Evolutionary conservation across 2,888 invertebrate species (phyloP).

Genomic region (Apotomis capreana): DNA sequence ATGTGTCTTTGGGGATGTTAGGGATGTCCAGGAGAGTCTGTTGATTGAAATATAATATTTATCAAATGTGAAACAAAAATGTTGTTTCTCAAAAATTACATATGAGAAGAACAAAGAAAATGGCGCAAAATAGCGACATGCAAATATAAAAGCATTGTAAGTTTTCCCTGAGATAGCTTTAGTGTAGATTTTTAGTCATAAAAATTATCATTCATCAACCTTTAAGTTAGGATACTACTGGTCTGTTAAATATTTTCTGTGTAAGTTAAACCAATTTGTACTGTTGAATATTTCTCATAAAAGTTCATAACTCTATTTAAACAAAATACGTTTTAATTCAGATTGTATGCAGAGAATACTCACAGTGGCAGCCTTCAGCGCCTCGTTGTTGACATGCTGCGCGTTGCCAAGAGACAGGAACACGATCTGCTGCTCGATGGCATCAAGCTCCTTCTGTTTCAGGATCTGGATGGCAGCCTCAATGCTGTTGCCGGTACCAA

Average conservation of each 20-base stretch:
- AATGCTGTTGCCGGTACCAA: slow-evolving; percentile 90
- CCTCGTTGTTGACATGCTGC: slow-evolving; percentile 85
- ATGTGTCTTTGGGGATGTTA: slow-evolving; percentile 86
- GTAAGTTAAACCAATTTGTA: too few relatives aligned
- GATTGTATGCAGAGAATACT: slow-evolving; percentile 54
- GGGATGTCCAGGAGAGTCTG: slow-evolving; percentile 84
- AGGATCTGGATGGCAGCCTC: slow-evolving; percentile 87
- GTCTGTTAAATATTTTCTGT: too few relatives aligned
- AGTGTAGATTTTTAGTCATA: too few relatives aligned
- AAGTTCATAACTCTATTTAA: too few relatives aligned
- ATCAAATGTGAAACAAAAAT: neutral
- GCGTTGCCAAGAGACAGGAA: slow-evolving; percentile 87
- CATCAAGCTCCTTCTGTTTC: slow-evolving; percentile 84
- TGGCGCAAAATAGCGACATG: too few relatives aligned
- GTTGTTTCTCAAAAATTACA: neutral
- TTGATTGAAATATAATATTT: neutral
- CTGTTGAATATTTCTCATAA: too few relatives aligned
- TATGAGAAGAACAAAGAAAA: too few relatives aligned
- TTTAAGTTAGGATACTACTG: neutral
- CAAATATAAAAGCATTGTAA: too few relatives aligned
- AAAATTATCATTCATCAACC: too few relatives aligned
- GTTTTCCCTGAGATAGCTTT: too few relatives aligned
- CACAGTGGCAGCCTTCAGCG: slow-evolving; percentile 84
- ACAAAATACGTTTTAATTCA: too few relatives aligned
- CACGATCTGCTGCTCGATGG: slow-evolving; percentile 84